Percentiles rank a stretch among this genome's conserved stretches.
phyloP scores from a whole-genome alignment of 2,888 invertebrate species.

The Meteorus cinctellus region DNA sequence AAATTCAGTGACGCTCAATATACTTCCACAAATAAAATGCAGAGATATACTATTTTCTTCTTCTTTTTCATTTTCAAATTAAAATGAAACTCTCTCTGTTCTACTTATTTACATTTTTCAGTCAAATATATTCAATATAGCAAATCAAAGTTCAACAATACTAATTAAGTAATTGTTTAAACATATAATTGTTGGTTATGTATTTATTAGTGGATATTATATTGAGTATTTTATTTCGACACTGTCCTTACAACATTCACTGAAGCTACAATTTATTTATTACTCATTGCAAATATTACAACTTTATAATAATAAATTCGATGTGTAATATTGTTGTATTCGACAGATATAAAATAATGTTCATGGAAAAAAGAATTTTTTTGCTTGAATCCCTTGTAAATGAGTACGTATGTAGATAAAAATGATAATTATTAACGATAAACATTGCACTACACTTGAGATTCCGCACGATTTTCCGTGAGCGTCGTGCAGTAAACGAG shows the following conservation, averaged over 20 bases:
- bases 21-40: neutral
- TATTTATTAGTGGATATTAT: neutral
- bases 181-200: neutral
- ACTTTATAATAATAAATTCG: neutral
- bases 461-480: neutral
- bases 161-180: neutral
- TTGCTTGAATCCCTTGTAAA: neutral
- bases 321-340: neutral
- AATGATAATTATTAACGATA: constrained; percentile 11
- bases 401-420: neutral
- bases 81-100: neutral
- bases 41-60: neutral
- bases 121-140: too few relatives aligned
- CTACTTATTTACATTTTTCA: neutral
- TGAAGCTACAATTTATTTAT: constrained; percentile 7
- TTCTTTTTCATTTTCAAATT: neutral
- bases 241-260: constrained; percentile 1
- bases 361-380: neutral
- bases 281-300: constrained; percentile 1
- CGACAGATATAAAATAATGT: neutral
- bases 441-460: neutral
- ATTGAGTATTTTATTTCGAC: neutral
- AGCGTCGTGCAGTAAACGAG: neutral
- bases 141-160: neutral
- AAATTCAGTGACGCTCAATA: constrained; percentile 50